phyloP scores from a whole-genome alignment of 1,140 invertebrate genomes.

The Parapsyche elsis region DNA sequence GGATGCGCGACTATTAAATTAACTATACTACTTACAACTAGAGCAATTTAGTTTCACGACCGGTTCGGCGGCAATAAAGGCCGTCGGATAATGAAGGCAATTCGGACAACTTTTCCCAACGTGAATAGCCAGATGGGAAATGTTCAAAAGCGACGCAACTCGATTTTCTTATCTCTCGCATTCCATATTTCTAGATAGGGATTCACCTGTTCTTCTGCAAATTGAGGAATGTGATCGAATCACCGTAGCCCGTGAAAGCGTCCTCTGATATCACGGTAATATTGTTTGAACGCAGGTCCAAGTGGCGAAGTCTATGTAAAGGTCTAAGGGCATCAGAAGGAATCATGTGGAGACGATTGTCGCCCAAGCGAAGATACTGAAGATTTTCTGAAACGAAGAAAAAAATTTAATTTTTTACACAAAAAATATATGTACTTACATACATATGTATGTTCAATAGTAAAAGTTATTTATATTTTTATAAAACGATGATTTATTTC shows the following conservation, averaged over 20 bases:
- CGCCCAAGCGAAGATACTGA: conserved; percentile 86
- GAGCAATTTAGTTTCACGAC: conserved; percentile 6
- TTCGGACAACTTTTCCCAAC: not conserved
- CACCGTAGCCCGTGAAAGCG: conserved; percentile 89
- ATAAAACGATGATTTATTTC: too few species aligned
- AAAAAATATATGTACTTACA: too few species aligned
- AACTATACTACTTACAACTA: not conserved
- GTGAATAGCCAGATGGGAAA: not conserved
- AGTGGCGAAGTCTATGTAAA: conserved; percentile 84
- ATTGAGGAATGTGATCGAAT: conserved; percentile 90
- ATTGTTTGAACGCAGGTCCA: conserved; percentile 89
- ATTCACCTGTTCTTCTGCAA: conserved; percentile 88
- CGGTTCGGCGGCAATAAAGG: not conserved
- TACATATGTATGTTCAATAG: too few species aligned
- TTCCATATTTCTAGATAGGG: not conserved
- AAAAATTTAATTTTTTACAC: too few species aligned
- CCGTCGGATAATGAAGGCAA: not conserved
- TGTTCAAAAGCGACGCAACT: not conserved
- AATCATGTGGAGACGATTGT: conserved; percentile 85
- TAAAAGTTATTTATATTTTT: too few species aligned
- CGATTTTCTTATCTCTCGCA: not conserved
- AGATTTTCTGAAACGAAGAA: conserved; percentile 77
- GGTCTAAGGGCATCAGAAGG: conserved; percentile 83
- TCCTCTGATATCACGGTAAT: conserved; percentile 85
- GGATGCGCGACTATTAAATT: not conserved